Evolutionary conservation across 30 jellyfish, hydroid and myxozoan genomes (phyloP).

Genomic region (Chironex yamaguchii): DNA sequence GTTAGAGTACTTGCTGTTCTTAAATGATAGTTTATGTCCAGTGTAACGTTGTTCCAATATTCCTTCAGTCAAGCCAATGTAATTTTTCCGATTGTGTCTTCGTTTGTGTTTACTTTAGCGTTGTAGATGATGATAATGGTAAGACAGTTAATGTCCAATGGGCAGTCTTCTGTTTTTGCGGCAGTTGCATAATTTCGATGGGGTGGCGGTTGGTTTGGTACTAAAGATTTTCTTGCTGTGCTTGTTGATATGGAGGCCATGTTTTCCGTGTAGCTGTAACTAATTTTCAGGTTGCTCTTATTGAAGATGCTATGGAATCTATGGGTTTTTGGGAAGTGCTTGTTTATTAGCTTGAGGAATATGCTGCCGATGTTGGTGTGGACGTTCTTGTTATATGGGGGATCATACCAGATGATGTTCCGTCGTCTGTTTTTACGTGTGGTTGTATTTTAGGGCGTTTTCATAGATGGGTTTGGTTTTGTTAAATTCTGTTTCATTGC

Average conservation of each 20-base stretch:
- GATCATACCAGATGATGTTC: constrained; percentile 65
- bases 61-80: neutral
- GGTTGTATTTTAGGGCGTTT: constrained; percentile 47
- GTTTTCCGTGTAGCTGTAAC: constrained; percentile 68
- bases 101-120: constrained; percentile 16
- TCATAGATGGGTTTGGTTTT: constrained; percentile 69
- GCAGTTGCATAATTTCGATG: constrained; percentile 59
- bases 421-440: constrained; percentile 35
- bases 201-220: neutral
- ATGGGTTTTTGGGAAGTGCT: constrained; percentile 61
- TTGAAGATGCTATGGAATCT: constrained; percentile 48
- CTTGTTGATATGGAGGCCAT: constrained; percentile 22
- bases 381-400: constrained; percentile 72
- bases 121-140: constrained; percentile 39
- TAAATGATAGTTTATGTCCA: too few species aligned
- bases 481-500: constrained; percentile 65
- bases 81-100: too few species aligned
- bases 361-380: constrained; percentile 66
- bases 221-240: constrained; percentile 54
- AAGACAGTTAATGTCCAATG: constrained; percentile 60
- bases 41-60: constrained; percentile 8
- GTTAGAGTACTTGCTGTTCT: too few species aligned
- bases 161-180: constrained; percentile 44
- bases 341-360: constrained; percentile 50
- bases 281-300: constrained; percentile 40